phyloP scores from a whole-genome alignment of 2,113 vertebrate species.

The Boleophthalmus pectinirostris region DNA sequence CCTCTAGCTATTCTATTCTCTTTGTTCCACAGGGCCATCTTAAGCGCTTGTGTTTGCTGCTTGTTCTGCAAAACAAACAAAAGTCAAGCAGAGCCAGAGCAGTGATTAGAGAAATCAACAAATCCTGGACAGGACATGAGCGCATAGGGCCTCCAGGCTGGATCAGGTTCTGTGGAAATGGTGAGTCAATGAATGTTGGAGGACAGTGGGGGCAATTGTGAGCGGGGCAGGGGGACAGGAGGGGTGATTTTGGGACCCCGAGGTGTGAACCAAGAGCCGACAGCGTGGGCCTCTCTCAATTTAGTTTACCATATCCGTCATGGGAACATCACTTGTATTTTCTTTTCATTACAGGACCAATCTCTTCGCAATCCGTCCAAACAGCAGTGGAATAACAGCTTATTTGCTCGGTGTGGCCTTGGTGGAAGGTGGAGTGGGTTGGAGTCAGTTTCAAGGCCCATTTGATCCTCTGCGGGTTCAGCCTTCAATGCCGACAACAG shows the following conservation, averaged over 20 bases:
- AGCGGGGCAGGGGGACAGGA: not conserved
- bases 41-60: slow-evolving; percentile 64
- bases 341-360: slow-evolving; percentile 79
- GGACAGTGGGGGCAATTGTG: slow-evolving; percentile 48
- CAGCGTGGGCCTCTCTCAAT: slow-evolving; percentile 57
- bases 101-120: slow-evolving; percentile 79
- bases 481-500: slow-evolving; percentile 1
- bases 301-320: slow-evolving; percentile 75
- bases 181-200: slow-evolving; percentile 68
- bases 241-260: slow-evolving; percentile 22
- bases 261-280: slow-evolving; percentile 74
- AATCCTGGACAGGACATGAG: slow-evolving; percentile 77
- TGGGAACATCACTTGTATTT: slow-evolving; percentile 80
- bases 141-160: slow-evolving; percentile 69
- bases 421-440: slow-evolving; percentile 43
- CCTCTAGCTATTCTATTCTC: slow-evolving; percentile 51
- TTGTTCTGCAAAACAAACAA: slow-evolving; percentile 74
- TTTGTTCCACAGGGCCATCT: slow-evolving; percentile 59
- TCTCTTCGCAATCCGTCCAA: slow-evolving; percentile 74
- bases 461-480: slow-evolving; percentile 26
- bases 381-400: slow-evolving; percentile 77
- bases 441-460: slow-evolving; percentile 31
- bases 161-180: slow-evolving; percentile 76
- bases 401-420: slow-evolving; percentile 73
- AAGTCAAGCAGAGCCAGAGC: slow-evolving; percentile 62